Base-by-base conservation (phyloP, 2,797 vertebrate species). In the Cuculus canorus region DNA sequence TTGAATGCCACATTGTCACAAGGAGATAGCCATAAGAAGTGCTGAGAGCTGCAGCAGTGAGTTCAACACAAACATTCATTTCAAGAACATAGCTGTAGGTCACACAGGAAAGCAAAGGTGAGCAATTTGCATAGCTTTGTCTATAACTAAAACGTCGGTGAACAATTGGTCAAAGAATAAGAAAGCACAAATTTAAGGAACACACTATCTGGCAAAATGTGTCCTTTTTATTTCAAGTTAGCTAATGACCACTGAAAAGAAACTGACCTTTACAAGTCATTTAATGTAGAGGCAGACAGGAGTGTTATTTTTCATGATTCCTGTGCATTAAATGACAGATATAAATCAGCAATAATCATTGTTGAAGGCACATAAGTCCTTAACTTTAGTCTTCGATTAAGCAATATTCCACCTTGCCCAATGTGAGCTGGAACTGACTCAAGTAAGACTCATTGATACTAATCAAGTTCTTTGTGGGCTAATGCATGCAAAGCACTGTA, bases 41-140 rank as follows among this genome's bases (percentile, higher is more conserved):
- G 89, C 92, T 92, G 89, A 96, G 84, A 43, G 81, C 43, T 73
- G 92, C 89, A 93, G 75, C 87, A 87, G 45, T 77, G 79, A 85
- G 72, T 82, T 69, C 78, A 88, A 70, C n/a, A 52, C n/a, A 95
- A 90, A 77, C 47, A 80, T 57, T 66, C 14, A 73, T 95, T 96
- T 89, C 82, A 85, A 89, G 89, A 92, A 60, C 68, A 33, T 48
- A 57, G 52, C 39, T 89, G 60, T 82, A 91, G 82, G 89, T 94
- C 82, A 92, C 48, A 41, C 0, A 0, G 57, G 60, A 53, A 94
- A 89, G 82, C 87, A 64, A 80, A 64, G 79, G 60, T 70, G 53
- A 92, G 23, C 3, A 85, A 87, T 93, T 91, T 92, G 39, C 92
- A 93, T 82, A 85, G 18, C 43, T 33, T 73, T 78, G n/a, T n/a